Evolutionary conservation across 2,888 invertebrate genomes (phyloP).

Genomic region (Tiphia femorata): DNA sequence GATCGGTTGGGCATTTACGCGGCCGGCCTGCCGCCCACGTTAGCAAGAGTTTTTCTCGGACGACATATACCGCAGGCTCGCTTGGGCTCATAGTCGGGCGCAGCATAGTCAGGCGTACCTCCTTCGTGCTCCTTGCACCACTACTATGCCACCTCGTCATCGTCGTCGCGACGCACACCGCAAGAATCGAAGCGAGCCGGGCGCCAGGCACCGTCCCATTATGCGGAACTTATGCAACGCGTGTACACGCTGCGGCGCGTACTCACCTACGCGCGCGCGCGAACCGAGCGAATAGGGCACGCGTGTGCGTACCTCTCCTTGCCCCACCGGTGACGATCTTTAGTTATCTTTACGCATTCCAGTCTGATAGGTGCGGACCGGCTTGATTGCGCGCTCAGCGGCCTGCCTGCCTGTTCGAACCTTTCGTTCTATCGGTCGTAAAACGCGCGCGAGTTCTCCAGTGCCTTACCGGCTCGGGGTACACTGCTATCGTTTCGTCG

Average conservation of each 20-base stretch:
- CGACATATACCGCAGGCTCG: conserved; percentile 16
- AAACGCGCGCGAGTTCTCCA: background rate
- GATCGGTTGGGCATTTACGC: no score
- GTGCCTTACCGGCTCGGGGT: no score
- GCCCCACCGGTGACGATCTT: conserved; percentile 28
- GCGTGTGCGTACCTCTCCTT: conserved; percentile 1
- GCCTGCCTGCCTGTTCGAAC: no score
- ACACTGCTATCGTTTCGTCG: no score
- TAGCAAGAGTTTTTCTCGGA: no score
- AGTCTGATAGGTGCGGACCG: conserved; percentile 28
- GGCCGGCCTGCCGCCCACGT: no score
- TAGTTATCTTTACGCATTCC: conserved; percentile 35
- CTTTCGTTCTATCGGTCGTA: conserved; percentile 24
- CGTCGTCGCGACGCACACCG: background rate
- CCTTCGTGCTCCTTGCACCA: conserved; percentile 4
- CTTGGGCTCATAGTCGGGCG: conserved; percentile 19
- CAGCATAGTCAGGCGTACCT: conserved; percentile 35
- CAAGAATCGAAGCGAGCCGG: background rate
- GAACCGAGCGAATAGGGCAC: background rate
- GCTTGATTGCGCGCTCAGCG: conserved; percentile 4
- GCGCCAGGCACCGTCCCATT: conserved; percentile 22
- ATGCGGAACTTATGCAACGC: conserved; percentile 29
- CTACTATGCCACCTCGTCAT: no score
- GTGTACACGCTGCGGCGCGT: no score
- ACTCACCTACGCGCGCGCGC: no score